These are phyloP conservation scores for Rhysida immarginata DNA, from an alignment of 1,140 invertebrate species.

Conservation along the genomic window DNA sequence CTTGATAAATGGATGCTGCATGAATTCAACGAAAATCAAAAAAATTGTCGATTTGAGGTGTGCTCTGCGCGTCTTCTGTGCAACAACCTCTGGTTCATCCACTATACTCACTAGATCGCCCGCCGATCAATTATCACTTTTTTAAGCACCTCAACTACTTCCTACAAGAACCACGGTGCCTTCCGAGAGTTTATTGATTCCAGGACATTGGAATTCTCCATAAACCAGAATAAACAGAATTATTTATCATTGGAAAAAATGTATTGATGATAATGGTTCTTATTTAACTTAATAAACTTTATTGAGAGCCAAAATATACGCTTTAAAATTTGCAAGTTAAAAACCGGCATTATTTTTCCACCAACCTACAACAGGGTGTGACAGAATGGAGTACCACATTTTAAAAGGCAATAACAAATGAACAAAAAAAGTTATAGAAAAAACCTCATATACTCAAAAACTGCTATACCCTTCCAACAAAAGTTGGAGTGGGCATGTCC, in stretches of 20 bases:
- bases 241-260: background rate
- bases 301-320: background rate
- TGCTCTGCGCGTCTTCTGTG: background rate
- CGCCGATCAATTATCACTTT: background rate
- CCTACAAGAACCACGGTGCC: background rate
- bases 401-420: too few relatives aligned
- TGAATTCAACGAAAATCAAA: constrained; percentile 4
- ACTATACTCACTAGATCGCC: background rate
- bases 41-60: constrained; percentile 2
- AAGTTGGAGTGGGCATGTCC: too few relatives aligned
- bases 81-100: background rate
- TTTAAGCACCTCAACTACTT: background rate
- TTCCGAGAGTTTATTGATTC: background rate
- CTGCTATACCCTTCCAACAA: too few relatives aligned
- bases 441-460: too few relatives aligned
- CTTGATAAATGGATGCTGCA: constrained; percentile 8
- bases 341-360: background rate
- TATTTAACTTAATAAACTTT: background rate
- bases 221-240: background rate
- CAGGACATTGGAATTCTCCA: background rate
- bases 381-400: too few relatives aligned
- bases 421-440: too few relatives aligned
- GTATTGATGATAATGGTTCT: background rate
- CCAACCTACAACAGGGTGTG: too few relatives aligned
- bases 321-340: background rate